Conservation (phyloP, 2,113 vertebrate genomes). For the Lutjanus erythropterus region DNA sequence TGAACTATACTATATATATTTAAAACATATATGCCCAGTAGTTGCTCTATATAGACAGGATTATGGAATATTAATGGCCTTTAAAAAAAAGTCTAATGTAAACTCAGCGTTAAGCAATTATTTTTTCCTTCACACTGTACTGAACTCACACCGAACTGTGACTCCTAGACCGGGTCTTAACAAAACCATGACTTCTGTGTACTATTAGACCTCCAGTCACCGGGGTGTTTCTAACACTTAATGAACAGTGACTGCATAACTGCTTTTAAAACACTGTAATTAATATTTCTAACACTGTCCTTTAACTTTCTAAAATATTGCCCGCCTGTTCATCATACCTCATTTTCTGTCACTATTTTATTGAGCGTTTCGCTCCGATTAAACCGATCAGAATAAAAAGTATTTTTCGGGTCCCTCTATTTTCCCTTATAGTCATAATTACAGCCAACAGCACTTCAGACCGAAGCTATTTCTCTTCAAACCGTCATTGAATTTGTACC, state of each 20-base stretch:
- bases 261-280: not conserved
- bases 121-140: too few species aligned
- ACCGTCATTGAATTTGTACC: constrained; percentile 5
- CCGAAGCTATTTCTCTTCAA: not conserved
- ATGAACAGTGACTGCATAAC: not conserved
- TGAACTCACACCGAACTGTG: too few species aligned
- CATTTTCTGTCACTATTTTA: constrained; percentile 8
- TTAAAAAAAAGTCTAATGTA: too few species aligned
- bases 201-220: not conserved
- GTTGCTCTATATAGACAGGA: too few species aligned
- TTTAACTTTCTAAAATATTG: not conserved
- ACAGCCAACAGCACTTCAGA: constrained; percentile 13
- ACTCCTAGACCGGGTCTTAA: too few species aligned
- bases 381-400: constrained; percentile 10
- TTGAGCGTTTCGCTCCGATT: constrained; percentile 13
- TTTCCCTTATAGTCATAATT: constrained; percentile 16
- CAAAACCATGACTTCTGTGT: too few species aligned
- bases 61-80: too few species aligned
- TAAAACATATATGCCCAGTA: too few species aligned
- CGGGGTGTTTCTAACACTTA: not conserved
- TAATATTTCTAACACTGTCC: constrained; percentile 22
- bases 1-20: too few species aligned
- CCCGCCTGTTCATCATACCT: constrained; percentile 1
- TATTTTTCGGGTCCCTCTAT: not conserved
- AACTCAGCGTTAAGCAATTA: too few species aligned